Conservation (phyloP, 2,113 vertebrate species). For the Hippopotamus amphibius region DNA sequence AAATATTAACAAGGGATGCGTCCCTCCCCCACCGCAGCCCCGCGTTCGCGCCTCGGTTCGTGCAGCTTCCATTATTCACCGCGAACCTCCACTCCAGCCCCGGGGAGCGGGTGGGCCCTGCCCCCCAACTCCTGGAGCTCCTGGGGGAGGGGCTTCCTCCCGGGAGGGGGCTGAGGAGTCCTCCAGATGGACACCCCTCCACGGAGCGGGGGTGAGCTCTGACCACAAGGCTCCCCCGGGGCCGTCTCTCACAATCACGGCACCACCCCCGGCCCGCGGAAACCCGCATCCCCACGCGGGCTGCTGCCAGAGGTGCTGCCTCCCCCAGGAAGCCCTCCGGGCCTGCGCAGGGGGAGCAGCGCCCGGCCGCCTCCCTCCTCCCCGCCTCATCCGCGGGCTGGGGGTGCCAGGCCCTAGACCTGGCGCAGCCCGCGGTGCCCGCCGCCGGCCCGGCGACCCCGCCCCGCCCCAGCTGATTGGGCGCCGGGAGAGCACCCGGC, state of each 20-base stretch:
- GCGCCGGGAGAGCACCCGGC: fast-evolving
- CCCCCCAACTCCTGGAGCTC: not conserved
- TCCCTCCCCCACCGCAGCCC: not conserved
- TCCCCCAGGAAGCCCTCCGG: not conserved
- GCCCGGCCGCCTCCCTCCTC: fast-evolving
- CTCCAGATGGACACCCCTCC: fast-evolving
- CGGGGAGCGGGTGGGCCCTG: not conserved
- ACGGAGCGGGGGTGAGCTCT: fast-evolving
- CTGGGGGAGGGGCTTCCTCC: fast-evolving
- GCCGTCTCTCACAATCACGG: not conserved
- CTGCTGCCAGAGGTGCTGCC: fast-evolving
- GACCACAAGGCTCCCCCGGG: no score
- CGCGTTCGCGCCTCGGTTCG: slow-evolving; percentile 74
- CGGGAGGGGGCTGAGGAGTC: not conserved
- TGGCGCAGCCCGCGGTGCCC: not conserved
- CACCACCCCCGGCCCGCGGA: not conserved
- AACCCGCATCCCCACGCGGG: not conserved
- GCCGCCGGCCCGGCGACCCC: fast-evolving
- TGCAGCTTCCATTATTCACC: slow-evolving; percentile 81
- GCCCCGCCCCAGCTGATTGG: not conserved
- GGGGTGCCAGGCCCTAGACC: not conserved
- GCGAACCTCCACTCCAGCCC: slow-evolving; percentile 77
- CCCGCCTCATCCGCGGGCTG: not conserved
- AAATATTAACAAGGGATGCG: slow-evolving; percentile 83
- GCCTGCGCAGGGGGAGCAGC: not conserved